These are phyloP conservation scores for Mythimna impura DNA, from an alignment of 2,888 invertebrate genomes.

Conservation along the genomic window DNA sequence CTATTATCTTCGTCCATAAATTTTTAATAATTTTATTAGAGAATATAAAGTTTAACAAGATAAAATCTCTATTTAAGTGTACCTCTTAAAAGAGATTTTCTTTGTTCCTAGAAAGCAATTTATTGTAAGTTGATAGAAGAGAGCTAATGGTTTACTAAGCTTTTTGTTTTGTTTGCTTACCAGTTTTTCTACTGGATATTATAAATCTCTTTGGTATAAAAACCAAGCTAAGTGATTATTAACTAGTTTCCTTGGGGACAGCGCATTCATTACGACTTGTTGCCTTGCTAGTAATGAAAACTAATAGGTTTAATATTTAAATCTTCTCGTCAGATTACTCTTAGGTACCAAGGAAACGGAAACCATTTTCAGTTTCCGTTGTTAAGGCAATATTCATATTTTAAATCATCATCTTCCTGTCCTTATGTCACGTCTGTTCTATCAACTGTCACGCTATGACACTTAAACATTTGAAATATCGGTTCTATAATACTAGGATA, in stretches of 20 bases:
- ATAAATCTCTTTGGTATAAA: background rate
- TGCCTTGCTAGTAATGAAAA: background rate
- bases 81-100: background rate
- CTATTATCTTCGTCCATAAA: background rate
- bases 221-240: constrained; percentile 12
- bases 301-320: background rate
- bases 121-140: background rate
- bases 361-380: no score
- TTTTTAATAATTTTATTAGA: background rate
- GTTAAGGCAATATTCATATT: no score
- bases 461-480: background rate
- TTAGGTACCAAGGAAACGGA: background rate
- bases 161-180: background rate
- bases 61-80: background rate
- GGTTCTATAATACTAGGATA: background rate
- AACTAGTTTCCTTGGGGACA: constrained; percentile 2
- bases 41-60: background rate
- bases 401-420: no score
- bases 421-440: no score
- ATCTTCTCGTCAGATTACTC: background rate
- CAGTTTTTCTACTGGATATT: background rate
- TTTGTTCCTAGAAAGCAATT: background rate
- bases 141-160: background rate
- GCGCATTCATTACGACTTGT: background rate
- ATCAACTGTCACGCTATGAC: no score